Base-by-base conservation (phyloP, 2,797 vertebrate species). In the Ambastaia sidthimunki region DNA sequence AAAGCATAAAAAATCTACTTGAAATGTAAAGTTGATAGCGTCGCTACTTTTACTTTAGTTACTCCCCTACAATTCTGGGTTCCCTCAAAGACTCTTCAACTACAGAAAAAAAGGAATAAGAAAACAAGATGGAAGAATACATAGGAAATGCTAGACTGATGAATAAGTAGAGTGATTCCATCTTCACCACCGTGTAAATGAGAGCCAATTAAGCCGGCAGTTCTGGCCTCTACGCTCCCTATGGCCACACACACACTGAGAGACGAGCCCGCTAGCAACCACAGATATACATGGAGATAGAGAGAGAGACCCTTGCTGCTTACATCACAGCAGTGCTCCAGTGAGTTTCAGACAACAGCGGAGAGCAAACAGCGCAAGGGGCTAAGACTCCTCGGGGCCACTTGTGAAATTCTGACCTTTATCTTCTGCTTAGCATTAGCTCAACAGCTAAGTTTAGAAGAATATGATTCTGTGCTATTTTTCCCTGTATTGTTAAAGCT, bases 141-240 rank as follows among this genome's bases (percentile, higher is more conserved):
- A 87, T 88, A 85, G 88, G 90, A 89, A 90, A 90, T 88, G 89
- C 90, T 89, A n/a, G 18, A 18, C 18, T 37, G 67, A 63, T 66
- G 34, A 73, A 66, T 55, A 80, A 66, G 92, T 91, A 90, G 91
- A 91, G 90, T 92, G 90, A 92, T 91, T 92, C 89, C 87, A 88
- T 91, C 89, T 88, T 89, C 87, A 90, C 90, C 90, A 91, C 91
- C 89, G 90, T 90, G 90, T 92, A 94, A 94, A 93, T 92, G 93
- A 94, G 92, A 91, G 91, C 92, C 92, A 94, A 93, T 93, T 94
- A 94, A 93, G 92, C 86, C 89, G 87, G 89, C 87, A 88, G 90
- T 90, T 86, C 87, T 90, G 87, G 90, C 89, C 90, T 87, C 72
- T 80, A 87, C 85, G 91, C 89, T 89, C 90, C 89, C 87, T 80